Conservation (phyloP, 2,888 invertebrate species). For the Pseudococcus longispinus region DNA sequence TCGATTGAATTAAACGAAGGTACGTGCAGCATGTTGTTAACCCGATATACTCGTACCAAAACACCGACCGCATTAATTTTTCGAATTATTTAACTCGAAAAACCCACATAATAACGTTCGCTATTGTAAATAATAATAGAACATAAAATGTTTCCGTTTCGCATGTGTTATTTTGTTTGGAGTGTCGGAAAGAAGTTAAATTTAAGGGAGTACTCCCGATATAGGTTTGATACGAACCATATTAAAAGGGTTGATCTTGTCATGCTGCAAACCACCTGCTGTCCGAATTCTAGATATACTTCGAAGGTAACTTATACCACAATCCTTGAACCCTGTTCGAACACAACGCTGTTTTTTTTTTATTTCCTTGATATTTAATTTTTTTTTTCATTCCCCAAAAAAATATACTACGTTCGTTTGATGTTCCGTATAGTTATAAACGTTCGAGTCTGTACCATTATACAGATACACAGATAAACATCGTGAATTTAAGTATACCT, state of each 20-base stretch:
- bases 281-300: background rate
- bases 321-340: conserved; percentile 34
- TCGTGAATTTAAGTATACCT: background rate
- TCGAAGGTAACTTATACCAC: conserved; percentile 9
- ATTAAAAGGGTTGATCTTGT: conserved; percentile 46
- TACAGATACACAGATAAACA: background rate
- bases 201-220: conserved; percentile 27
- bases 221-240: background rate
- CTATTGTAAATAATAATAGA: conserved; percentile 35
- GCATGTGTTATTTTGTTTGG: conserved; percentile 44
- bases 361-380: conserved; percentile 23
- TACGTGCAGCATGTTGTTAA: conserved; percentile 42
- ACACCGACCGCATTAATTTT: conserved; percentile 41
- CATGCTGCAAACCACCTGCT: conserved; percentile 39
- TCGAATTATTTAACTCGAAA: conserved; percentile 39
- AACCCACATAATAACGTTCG: conserved; percentile 41
- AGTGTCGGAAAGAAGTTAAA: conserved; percentile 24
- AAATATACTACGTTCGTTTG: background rate
- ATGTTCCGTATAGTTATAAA: background rate
- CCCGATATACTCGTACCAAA: background rate
- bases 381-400: background rate
- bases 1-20: conserved; percentile 47
- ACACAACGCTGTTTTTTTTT: background rate
- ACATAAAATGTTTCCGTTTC: conserved; percentile 42
- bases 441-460: background rate